A percentile compares a stretch with the other conserved stretches of the same genome.
Conservation (phyloP, 2,113 vertebrate genomes). For the Ictidomys tridecemlineatus region DNA sequence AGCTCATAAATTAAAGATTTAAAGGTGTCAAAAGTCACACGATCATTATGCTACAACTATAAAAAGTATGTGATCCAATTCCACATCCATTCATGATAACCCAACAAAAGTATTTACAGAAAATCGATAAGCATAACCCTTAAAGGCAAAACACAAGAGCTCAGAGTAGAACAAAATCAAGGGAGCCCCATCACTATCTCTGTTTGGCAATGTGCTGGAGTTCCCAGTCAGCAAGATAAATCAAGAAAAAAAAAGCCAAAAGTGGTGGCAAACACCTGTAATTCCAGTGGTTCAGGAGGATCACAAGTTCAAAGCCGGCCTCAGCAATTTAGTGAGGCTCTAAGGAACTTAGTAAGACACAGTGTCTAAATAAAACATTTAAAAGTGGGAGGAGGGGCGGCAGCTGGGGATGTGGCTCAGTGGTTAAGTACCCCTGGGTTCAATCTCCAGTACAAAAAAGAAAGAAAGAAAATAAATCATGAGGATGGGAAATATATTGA, state of each 20-base stretch:
- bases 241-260: neutral
- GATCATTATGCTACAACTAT: neutral
- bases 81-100: neutral
- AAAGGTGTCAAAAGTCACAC: neutral
- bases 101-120: neutral
- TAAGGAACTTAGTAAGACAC: too few species aligned
- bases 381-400: too few species aligned
- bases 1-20: neutral
- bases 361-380: too few species aligned
- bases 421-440: too few species aligned
- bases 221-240: neutral
- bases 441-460: too few species aligned
- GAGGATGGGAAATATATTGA: neutral
- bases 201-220: neutral
- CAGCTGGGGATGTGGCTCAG: too few species aligned
- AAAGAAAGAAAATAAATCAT: neutral
- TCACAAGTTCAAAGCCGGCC: too few species aligned
- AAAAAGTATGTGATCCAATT: neutral
- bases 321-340: too few species aligned
- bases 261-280: too few species aligned
- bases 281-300: too few species aligned
- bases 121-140: neutral
- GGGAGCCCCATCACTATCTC: neutral
- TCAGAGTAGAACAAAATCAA: neutral
- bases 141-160: constrained; percentile 27